A percentile compares a stretch with the other conserved stretches of the same genome.
These are phyloP conservation scores for Thysanoteuthis rhombus DNA, from an alignment of 2,888 invertebrate species.

Conservation along the genomic window DNA sequence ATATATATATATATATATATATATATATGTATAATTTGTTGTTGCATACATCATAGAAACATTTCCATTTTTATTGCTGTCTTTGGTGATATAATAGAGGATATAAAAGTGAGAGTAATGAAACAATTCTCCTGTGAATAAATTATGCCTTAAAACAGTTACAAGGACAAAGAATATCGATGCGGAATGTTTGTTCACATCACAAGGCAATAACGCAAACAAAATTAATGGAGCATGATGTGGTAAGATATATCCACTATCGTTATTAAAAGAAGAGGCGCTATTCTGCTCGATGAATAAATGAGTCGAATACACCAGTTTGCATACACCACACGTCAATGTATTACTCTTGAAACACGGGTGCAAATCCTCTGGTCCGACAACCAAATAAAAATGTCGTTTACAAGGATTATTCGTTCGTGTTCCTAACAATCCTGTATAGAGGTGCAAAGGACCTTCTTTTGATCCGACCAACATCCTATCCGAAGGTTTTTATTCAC, in stretches of 20 bases:
- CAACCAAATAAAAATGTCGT: too few species aligned
- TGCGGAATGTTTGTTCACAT: not conserved
- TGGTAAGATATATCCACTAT: not conserved
- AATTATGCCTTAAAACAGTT: not conserved
- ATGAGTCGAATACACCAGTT: not conserved
- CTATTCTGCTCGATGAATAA: not conserved
- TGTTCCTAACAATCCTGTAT: too few species aligned
- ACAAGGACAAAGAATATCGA: not conserved
- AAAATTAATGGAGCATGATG: not conserved
- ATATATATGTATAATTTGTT: too few species aligned
- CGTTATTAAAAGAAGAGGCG: not conserved
- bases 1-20: not conserved
- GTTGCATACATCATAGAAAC: too few species aligned
- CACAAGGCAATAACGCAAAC: not conserved
- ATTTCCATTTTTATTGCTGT: not conserved
- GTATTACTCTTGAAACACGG: too few species aligned
- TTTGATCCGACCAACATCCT: too few species aligned
- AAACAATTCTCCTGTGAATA: not conserved
- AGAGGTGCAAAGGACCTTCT: too few species aligned
- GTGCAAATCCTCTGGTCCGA: too few species aligned
- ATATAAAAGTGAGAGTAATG: too few species aligned
- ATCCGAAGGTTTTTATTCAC: too few species aligned
- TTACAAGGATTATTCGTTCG: too few species aligned
- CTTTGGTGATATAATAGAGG: not conserved
- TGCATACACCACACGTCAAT: too few species aligned